Evolutionary conservation across 2,888 invertebrate species (phyloP).

Genomic region (Hyppa rectilinea): DNA sequence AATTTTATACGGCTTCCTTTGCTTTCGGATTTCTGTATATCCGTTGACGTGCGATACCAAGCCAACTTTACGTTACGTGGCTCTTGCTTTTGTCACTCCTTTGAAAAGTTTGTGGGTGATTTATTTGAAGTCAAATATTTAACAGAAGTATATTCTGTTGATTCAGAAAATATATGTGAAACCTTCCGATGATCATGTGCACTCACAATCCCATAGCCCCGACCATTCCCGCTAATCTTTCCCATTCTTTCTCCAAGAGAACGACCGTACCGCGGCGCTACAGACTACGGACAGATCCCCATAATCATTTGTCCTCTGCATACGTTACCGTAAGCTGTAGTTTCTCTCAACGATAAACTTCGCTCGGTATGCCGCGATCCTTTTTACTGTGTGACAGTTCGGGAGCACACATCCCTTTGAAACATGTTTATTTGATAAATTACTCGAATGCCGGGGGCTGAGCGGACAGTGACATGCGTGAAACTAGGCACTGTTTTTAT

Average conservation of each 20-base stretch:
- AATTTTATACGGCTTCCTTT: constrained; percentile 66
- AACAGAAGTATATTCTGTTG: neutral
- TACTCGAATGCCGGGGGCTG: constrained; percentile 40
- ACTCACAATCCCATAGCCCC: constrained; percentile 26
- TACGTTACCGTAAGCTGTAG: constrained; percentile 59
- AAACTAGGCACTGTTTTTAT: constrained; percentile 41
- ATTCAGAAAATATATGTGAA: neutral
- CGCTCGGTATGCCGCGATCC: constrained; percentile 48
- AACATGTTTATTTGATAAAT: constrained; percentile 69
- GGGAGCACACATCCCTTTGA: constrained; percentile 47
- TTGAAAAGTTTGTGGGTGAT: constrained; percentile 2
- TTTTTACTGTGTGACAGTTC: constrained; percentile 65
- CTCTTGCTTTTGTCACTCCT: constrained; percentile 20
- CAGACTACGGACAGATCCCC: constrained; percentile 42
- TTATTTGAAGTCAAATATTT: neutral
- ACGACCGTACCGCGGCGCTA: constrained; percentile 29
- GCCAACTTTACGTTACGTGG: constrained; percentile 55
- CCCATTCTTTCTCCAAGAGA: constrained; percentile 42
- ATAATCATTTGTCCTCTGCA: constrained; percentile 59
- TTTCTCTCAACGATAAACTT: constrained; percentile 57
- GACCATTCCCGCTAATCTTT: constrained; percentile 41
- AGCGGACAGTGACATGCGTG: constrained; percentile 53
- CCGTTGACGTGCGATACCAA: constrained; percentile 52
- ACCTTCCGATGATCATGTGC: constrained; percentile 8
- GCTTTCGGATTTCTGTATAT: constrained; percentile 55